Percentiles rank a stretch among this genome's conserved stretches.
Conservation (phyloP, 2,888 invertebrate genomes). For the Colostygia pectinataria region DNA sequence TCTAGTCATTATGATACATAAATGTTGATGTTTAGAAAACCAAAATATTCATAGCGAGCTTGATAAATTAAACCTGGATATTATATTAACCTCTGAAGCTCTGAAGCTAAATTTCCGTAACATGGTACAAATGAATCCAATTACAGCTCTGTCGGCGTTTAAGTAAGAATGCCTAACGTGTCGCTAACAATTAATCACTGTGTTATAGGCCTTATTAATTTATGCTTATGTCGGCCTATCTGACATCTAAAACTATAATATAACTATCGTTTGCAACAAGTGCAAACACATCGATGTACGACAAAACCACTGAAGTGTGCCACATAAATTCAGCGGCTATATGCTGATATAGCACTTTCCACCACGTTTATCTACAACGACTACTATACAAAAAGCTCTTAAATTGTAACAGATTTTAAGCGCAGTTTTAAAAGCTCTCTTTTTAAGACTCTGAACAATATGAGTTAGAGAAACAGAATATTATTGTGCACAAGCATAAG, state of each 20-base stretch:
- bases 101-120: conserved; percentile 13
- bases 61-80: conserved; percentile 12
- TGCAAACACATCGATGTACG: conserved; percentile 43
- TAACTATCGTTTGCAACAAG: conserved; percentile 36
- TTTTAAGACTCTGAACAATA: conserved; percentile 30
- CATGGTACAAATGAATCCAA: conserved; percentile 15
- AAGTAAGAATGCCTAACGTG: conserved; percentile 20
- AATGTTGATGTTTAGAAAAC: not conserved
- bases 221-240: conserved; percentile 33
- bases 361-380: conserved; percentile 62
- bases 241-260: conserved; percentile 37
- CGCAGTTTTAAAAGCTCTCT: conserved; percentile 73
- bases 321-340: conserved; percentile 42
- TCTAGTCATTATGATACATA: not conserved
- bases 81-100: conserved; percentile 14
- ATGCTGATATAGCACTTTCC: conserved; percentile 45
- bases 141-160: conserved; percentile 19
- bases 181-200: conserved; percentile 31
- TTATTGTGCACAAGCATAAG: conserved; percentile 40
- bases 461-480: conserved; percentile 38
- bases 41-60: conserved; percentile 3
- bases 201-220: conserved; percentile 35
- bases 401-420: conserved; percentile 64
- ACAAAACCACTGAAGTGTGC: conserved; percentile 36
- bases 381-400: conserved; percentile 77